Percentiles rank a stretch among this genome's conserved stretches.
Evolutionary conservation across 2,113 vertebrate genomes (phyloP).

Genomic region (Nesoenas mayeri): DNA sequence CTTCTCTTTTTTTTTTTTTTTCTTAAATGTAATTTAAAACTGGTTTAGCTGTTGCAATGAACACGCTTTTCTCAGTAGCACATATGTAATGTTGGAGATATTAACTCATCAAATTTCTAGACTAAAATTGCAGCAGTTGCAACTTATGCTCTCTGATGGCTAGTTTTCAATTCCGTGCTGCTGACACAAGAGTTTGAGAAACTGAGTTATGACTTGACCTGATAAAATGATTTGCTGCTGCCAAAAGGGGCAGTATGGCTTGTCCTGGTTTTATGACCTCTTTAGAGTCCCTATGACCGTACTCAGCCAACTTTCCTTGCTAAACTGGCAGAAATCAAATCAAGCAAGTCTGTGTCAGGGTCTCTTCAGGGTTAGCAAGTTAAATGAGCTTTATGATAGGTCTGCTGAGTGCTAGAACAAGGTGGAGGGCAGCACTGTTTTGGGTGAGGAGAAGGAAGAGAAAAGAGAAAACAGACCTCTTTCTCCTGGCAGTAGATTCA

Average conservation of each 20-base stretch:
- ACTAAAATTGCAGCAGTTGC: not conserved
- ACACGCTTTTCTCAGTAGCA: not conserved
- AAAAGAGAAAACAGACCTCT: fast-evolving
- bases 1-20: not conserved
- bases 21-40: not conserved
- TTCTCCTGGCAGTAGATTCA: not conserved
- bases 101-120: not conserved
- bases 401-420: not conserved
- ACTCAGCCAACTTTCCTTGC: not conserved
- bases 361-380: not conserved
- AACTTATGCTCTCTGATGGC: not conserved
- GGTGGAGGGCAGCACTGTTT: not conserved
- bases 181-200: not conserved
- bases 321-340: not conserved
- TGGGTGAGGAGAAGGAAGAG: not conserved
- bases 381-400: not conserved
- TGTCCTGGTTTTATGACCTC: not conserved
- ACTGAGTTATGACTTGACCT: not conserved
- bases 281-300: not conserved
- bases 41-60: not conserved
- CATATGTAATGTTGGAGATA: not conserved
- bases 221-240: not conserved
- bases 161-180: not conserved
- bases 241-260: not conserved
- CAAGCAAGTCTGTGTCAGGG: not conserved